These are phyloP conservation scores for Microcebus griseorufus DNA, from an alignment of 2,113 vertebrate species.

Conservation along the genomic window DNA sequence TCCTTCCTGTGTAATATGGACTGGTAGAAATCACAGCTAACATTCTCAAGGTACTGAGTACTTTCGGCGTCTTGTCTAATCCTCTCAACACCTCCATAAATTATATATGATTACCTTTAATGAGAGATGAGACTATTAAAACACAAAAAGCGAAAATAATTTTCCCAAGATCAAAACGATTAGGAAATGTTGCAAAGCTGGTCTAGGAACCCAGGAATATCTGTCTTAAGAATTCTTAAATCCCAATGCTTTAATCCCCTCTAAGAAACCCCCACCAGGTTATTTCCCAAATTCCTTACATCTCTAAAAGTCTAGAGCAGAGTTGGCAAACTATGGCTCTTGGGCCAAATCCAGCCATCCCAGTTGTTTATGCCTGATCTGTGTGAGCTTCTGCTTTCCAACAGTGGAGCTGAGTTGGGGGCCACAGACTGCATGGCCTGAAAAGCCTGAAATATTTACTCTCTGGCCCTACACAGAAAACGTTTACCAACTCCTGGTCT, in stretches of 20 bases:
- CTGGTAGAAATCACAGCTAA: not conserved
- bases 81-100: not conserved
- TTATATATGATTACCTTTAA: not conserved
- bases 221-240: slow-evolving; percentile 3
- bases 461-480: not conserved
- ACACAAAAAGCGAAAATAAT: slow-evolving; percentile 7
- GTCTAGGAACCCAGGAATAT: not conserved
- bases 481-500: not conserved
- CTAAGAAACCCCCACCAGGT: not conserved
- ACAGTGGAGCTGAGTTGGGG: not conserved
- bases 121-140: not conserved
- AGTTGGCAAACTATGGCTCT: not conserved
- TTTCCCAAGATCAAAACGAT: not conserved
- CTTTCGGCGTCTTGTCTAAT: not conserved
- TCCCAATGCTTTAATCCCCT: slow-evolving; percentile 19
- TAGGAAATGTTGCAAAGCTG: slow-evolving; percentile 30
- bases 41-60: not conserved
- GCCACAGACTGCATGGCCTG: not conserved
- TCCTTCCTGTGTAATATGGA: not conserved
- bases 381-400: not conserved
- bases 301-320: not conserved
- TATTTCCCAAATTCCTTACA: not conserved
- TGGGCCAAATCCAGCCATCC: not conserved
- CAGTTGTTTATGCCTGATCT: not conserved
- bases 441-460: not conserved